A percentile compares a stretch with the other conserved stretches of the same genome.
These are phyloP conservation scores for Ips nitidus DNA, from an alignment of 1,140 invertebrate species.

Conservation along the genomic window DNA sequence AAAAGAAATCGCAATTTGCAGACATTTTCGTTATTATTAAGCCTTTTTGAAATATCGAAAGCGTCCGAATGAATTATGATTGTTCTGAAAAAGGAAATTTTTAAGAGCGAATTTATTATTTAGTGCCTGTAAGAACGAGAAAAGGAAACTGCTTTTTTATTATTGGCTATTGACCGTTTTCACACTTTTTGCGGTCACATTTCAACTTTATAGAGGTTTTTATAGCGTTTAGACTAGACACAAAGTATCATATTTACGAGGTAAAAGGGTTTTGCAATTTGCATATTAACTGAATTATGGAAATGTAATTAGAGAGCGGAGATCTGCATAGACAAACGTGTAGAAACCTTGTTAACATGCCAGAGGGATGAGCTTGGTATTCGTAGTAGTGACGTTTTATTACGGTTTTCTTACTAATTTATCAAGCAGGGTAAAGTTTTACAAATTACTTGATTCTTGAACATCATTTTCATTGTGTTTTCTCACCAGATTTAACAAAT, in stretches of 20 bases:
- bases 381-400: no score
- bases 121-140: no score
- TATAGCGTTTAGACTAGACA: background rate
- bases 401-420: no score
- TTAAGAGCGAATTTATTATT: no score
- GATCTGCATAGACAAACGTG: constrained; percentile 17
- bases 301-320: constrained; percentile 46
- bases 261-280: constrained; percentile 41
- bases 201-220: background rate
- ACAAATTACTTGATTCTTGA: no score
- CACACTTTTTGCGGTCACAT: background rate
- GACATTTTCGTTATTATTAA: background rate
- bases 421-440: no score
- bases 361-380: background rate
- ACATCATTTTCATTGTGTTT: no score
- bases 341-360: constrained; percentile 2
- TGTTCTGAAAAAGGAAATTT: background rate
- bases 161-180: no score
- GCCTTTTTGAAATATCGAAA: constrained; percentile 5
- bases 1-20: constrained; percentile 4
- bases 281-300: constrained; percentile 50
- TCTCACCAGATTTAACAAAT: no score
- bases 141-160: no score
- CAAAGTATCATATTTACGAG: constrained; percentile 39
- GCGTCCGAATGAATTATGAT: background rate